A percentile compares a stretch with the other conserved stretches of the same genome.
Conservation (phyloP, 2,113 vertebrate genomes). For the Anolis sagrei region DNA sequence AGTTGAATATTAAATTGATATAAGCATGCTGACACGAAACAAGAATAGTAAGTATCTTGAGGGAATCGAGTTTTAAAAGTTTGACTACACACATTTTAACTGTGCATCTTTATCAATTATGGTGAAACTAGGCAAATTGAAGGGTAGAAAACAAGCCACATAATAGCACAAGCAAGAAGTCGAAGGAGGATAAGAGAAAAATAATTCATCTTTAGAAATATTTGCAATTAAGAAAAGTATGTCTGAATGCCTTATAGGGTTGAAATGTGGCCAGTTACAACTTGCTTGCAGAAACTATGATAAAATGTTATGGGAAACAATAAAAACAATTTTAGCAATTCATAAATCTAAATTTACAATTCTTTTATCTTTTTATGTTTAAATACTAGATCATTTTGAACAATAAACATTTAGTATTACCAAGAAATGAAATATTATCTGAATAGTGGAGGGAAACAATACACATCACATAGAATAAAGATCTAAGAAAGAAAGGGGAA, state of each 20-base stretch:
- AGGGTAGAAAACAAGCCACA: conserved; percentile 18
- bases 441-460: no score
- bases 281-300: background rate
- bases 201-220: background rate
- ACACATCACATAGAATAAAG: no score
- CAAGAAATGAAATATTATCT: background rate
- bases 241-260: background rate
- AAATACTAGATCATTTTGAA: background rate
- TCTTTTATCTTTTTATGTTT: background rate
- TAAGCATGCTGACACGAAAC: background rate
- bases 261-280: background rate
- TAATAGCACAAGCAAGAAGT: background rate
- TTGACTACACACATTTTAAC: background rate
- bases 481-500: no score
- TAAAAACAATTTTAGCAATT: background rate
- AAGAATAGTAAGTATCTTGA: background rate
- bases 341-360: background rate
- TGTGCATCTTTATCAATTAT: background rate
- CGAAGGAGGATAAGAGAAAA: background rate
- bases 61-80: background rate
- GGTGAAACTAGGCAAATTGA: background rate
- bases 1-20: conserved; percentile 25
- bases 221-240: background rate
- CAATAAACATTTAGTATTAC: background rate
- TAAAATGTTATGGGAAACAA: background rate